A percentile compares a stretch with the other conserved stretches of the same genome.
Conservation (phyloP, 2,888 invertebrate genomes). For the Hetaerina titia region DNA sequence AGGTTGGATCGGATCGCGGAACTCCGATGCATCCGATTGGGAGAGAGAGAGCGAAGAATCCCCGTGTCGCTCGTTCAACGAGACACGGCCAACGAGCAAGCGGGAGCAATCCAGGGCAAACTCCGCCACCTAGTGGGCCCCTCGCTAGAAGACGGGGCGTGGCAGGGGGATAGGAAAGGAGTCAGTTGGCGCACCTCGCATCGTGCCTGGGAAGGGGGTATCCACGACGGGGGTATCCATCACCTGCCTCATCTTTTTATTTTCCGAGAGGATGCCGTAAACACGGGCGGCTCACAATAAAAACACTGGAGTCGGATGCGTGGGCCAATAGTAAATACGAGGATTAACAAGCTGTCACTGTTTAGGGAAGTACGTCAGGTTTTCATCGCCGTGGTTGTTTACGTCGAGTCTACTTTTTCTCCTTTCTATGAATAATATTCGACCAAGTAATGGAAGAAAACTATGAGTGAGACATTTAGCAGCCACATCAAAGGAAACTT, state of each 20-base stretch:
- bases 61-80: too few relatives aligned
- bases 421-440: background rate
- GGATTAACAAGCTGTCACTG: background rate
- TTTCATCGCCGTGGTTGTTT: background rate
- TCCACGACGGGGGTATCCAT: background rate
- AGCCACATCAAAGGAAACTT: background rate
- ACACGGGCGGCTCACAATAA: background rate
- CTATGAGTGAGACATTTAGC: background rate
- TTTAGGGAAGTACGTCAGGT: constrained; percentile 18
- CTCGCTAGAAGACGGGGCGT: too few relatives aligned
- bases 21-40: too few relatives aligned
- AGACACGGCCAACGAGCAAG: too few relatives aligned
- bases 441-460: background rate
- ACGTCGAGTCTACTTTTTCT: background rate
- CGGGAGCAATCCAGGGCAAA: too few relatives aligned
- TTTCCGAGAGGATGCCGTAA: background rate
- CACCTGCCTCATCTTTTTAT: background rate
- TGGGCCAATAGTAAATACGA: background rate
- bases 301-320: background rate
- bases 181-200: background rate
- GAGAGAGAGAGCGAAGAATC: too few relatives aligned
- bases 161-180: background rate
- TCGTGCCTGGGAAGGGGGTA: background rate
- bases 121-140: too few relatives aligned
- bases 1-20: too few relatives aligned